Percentiles rank a stretch among this genome's conserved stretches.
Conservation (phyloP, 2,888 invertebrate genomes). For the Drosophila cognata region DNA sequence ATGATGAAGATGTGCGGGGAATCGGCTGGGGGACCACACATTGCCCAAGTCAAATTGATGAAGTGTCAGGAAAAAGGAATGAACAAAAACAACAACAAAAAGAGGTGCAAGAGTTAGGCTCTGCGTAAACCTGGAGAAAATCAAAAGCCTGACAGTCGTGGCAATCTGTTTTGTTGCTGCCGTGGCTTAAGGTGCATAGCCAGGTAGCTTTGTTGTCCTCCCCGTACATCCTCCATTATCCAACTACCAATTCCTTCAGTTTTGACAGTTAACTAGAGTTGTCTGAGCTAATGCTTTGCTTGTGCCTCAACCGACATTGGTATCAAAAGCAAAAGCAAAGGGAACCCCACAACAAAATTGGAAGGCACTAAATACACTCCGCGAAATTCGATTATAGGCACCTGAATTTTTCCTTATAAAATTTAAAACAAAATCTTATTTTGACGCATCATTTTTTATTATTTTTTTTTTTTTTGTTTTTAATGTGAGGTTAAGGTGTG, state of each 20-base stretch:
- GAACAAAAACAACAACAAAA: neutral
- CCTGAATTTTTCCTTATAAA: too few species aligned
- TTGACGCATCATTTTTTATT: too few species aligned
- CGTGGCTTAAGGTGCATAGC: constrained; percentile 45
- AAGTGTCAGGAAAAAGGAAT: constrained; percentile 59
- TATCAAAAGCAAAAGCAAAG: constrained; percentile 16
- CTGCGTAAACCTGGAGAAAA: constrained; percentile 25
- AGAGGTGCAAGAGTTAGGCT: neutral
- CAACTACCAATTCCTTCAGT: neutral
- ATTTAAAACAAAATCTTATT: too few species aligned
- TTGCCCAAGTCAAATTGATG: constrained; percentile 68
- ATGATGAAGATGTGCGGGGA: neutral
- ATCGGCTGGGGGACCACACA: constrained; percentile 9
- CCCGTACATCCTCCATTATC: neutral
- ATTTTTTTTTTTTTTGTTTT: too few species aligned
- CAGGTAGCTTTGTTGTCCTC: constrained; percentile 35
- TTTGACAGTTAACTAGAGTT: constrained; percentile 18
- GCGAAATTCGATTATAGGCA: neutral
- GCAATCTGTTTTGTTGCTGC: constrained; percentile 56
- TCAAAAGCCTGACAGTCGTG: constrained; percentile 53
- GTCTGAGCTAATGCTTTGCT: constrained; percentile 10
- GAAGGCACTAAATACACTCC: neutral
- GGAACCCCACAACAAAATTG: constrained; percentile 11
- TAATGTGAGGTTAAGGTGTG: too few species aligned
- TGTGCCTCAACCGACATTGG: constrained; percentile 13